Evolutionary conservation across 2,888 invertebrate species (phyloP).

Genomic region (Drosophila mercatorum): DNA sequence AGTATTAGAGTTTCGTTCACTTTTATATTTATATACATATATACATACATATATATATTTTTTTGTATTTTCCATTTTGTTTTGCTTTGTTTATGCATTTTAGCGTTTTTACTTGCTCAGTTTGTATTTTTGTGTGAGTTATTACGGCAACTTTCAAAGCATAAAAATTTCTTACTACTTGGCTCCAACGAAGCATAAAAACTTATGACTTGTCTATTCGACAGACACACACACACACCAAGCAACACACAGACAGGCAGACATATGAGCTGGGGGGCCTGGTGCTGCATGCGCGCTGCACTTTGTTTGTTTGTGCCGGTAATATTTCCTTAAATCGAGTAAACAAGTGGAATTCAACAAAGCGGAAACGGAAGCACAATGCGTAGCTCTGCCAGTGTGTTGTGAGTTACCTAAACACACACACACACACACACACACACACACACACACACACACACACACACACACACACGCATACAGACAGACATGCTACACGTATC

Average conservation of each 20-base stretch:
- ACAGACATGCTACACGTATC: slow-evolving; percentile 31
- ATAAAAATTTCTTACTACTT: slow-evolving; percentile 78
- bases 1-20: slow-evolving; percentile 21
- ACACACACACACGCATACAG: slow-evolving; percentile 18
- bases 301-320: slow-evolving; percentile 81
- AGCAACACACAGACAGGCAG: slow-evolving; percentile 9
- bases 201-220: slow-evolving; percentile 79
- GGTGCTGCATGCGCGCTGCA: slow-evolving; percentile 54
- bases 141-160: slow-evolving; percentile 75
- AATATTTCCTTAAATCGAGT: slow-evolving; percentile 81
- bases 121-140: slow-evolving; percentile 59
- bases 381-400: slow-evolving; percentile 60
- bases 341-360: slow-evolving; percentile 81
- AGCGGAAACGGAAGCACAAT: slow-evolving; percentile 81
- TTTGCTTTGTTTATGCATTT: slow-evolving; percentile 3
- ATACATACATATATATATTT: not conserved
- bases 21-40: not conserved
- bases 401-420: slow-evolving; percentile 54
- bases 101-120: slow-evolving; percentile 17
- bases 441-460: slow-evolving; percentile 19
- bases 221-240: slow-evolving; percentile 37
- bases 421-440: slow-evolving; percentile 21
- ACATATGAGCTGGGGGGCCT: slow-evolving; percentile 35
- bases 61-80: not conserved
- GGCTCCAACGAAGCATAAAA: slow-evolving; percentile 76